A percentile compares a stretch with the other conserved stretches of the same genome.
phyloP scores from a whole-genome alignment of 2,113 vertebrate genomes.

The Otus sunia region DNA sequence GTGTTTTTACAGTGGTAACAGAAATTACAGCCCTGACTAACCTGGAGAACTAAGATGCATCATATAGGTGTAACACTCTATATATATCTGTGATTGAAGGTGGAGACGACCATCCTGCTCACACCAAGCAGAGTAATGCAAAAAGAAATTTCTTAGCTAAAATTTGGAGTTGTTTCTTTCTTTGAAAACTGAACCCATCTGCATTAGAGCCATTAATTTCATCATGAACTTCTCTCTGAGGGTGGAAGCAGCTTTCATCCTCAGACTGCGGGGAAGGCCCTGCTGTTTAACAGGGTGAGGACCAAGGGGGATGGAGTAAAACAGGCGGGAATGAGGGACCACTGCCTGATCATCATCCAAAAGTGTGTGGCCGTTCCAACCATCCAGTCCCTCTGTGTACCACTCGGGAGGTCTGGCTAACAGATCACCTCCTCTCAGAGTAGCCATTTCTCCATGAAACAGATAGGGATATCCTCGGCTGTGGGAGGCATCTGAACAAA shows the following conservation, averaged over 20 bases:
- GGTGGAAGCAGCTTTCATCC: background rate
- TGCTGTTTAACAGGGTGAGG: background rate
- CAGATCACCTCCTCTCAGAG: background rate
- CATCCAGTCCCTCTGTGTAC: too few relatives aligned
- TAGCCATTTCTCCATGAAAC: background rate
- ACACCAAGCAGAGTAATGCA: background rate
- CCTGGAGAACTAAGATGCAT: background rate
- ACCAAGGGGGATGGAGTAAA: background rate
- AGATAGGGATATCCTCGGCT: background rate
- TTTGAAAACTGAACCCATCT: background rate
- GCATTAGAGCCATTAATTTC: background rate
- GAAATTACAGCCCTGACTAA: background rate
- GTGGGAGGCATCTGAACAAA: background rate
- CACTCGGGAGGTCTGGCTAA: background rate
- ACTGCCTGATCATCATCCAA: background rate
- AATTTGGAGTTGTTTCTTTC: background rate
- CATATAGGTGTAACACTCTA: background rate
- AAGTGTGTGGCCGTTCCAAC: fast-evolving
- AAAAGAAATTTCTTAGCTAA: background rate
- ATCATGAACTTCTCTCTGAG: background rate
- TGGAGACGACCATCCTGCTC: background rate
- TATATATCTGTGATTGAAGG: background rate
- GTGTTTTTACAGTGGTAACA: background rate
- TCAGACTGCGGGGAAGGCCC: background rate
- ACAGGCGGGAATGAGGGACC: background rate